Conservation (phyloP, 2,797 vertebrate species). For the Brachymystax lenok region DNA sequence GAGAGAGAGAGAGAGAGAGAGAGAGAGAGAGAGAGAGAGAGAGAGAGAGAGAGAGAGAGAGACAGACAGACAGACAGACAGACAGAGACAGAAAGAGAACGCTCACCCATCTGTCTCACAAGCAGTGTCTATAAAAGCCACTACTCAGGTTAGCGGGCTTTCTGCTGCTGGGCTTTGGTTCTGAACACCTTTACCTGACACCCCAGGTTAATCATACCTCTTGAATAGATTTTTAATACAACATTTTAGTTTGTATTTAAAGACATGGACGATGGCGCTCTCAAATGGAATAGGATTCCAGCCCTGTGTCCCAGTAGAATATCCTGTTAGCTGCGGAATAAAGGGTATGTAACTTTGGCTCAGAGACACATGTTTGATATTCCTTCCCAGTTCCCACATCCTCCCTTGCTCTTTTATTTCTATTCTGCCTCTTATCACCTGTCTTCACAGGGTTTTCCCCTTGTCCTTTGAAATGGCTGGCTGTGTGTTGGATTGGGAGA, state of each 20-base stretch:
- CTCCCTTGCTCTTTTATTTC: not conserved
- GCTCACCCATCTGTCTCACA: conserved; percentile 11
- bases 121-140: not conserved
- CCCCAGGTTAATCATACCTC: not conserved
- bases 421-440: conserved; percentile 36
- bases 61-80: not conserved
- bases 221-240: not conserved
- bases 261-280: not conserved
- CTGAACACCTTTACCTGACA: not conserved
- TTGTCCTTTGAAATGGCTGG: conserved; percentile 34
- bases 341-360: not conserved
- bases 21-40: not conserved
- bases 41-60: not conserved
- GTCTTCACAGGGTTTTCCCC: conserved; percentile 13
- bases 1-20: not conserved
- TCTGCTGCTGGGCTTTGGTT: conserved; percentile 8
- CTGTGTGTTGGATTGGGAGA: conserved; percentile 24
- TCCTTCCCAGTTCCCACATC: not conserved
- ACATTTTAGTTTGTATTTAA: not conserved
- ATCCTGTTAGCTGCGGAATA: conserved; percentile 2
- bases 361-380: conserved; percentile 22
- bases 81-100: not conserved
- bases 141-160: conserved; percentile 6
- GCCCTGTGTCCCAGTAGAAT: not conserved
- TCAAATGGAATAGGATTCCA: not conserved